Conservation (phyloP, 2,113 vertebrate genomes). For the Passer montanus region DNA sequence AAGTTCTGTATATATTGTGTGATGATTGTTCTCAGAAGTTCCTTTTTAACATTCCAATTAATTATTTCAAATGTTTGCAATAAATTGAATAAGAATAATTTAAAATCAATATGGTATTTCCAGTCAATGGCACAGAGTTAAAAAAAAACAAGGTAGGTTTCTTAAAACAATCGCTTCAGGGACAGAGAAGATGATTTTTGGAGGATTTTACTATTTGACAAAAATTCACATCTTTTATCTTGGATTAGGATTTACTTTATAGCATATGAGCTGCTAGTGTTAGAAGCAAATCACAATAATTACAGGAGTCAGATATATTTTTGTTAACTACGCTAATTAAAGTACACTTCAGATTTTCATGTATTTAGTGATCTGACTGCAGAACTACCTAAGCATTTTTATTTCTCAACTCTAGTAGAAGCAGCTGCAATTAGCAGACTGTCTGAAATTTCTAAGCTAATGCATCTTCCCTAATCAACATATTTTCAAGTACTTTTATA, state of each 20-base stretch:
- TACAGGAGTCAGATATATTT: not conserved
- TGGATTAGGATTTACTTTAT: not conserved
- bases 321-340: not conserved
- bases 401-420: not conserved
- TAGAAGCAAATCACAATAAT: not conserved
- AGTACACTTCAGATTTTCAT: not conserved
- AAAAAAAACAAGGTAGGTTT: not conserved
- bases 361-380: not conserved
- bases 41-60: not conserved
- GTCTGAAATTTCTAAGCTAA: not conserved
- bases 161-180: not conserved
- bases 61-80: not conserved
- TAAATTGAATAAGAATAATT: not conserved
- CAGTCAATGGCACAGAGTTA: not conserved
- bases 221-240: not conserved
- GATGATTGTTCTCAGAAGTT: not conserved
- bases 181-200: not conserved
- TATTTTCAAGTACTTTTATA: not conserved
- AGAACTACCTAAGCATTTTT: not conserved
- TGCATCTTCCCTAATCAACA: not conserved
- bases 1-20: not conserved
- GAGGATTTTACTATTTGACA: not conserved
- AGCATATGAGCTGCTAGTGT: not conserved
- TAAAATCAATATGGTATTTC: not conserved
- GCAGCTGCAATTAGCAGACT: conserved; percentile 4